Conservation (phyloP, 2,113 vertebrate species). For the Thinocorus orbignyianus region DNA sequence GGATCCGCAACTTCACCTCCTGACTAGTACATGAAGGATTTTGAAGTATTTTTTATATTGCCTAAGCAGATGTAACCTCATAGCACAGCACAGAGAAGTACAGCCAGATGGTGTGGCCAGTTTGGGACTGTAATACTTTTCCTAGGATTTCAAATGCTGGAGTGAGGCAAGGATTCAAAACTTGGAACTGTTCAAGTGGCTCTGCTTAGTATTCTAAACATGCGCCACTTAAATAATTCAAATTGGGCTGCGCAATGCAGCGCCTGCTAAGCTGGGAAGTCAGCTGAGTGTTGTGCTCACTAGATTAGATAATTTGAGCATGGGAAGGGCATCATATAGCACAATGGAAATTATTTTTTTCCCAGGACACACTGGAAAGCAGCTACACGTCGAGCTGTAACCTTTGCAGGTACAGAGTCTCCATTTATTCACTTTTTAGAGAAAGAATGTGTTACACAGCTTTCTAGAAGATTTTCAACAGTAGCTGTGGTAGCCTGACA, state of each 20-base stretch:
- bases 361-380: not conserved
- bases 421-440: not conserved
- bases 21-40: not conserved
- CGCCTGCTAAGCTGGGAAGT: slow-evolving; percentile 57
- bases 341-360: not conserved
- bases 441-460: not conserved
- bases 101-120: not conserved
- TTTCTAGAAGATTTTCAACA: not conserved
- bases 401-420: not conserved
- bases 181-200: slow-evolving; percentile 16
- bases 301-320: slow-evolving; percentile 60
- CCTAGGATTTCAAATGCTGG: slow-evolving; percentile 14
- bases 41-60: not conserved
- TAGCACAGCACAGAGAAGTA: not conserved
- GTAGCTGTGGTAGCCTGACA: not conserved
- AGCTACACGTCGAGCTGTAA: not conserved
- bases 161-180: slow-evolving; percentile 16
- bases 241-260: slow-evolving; percentile 56
- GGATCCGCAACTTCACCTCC: not conserved
- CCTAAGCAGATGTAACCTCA: not conserved
- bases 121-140: not conserved
- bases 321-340: slow-evolving; percentile 17
- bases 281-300: slow-evolving; percentile 48
- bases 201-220: slow-evolving; percentile 58
- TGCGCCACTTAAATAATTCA: slow-evolving; percentile 66